phyloP scores from a whole-genome alignment of 1,140 invertebrate genomes.

The Megalonaias nervosa region DNA sequence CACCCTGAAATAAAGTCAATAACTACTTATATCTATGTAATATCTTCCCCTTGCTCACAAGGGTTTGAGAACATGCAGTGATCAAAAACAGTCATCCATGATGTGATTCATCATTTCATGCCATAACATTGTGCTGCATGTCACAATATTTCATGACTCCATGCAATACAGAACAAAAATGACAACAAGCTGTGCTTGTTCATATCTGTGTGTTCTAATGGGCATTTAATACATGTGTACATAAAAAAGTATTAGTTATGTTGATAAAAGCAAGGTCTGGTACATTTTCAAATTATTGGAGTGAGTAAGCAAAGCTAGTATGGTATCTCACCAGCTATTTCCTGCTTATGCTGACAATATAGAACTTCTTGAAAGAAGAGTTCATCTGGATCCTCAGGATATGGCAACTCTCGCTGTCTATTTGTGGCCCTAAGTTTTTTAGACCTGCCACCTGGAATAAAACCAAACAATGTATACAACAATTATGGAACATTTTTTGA shows the following conservation, averaged over 20 bases:
- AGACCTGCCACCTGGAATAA: conserved; percentile 17
- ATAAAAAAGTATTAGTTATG: background rate
- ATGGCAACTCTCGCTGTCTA: conserved; percentile 19
- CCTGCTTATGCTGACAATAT: conserved; percentile 71
- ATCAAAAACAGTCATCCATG: too few species aligned
- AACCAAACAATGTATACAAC: background rate
- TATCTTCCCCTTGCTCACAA: too few species aligned
- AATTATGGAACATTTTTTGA: background rate
- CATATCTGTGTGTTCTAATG: background rate
- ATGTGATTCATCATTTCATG: too few species aligned
- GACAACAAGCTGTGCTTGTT: background rate
- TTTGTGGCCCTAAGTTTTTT: conserved; percentile 29
- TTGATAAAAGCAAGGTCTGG: background rate
- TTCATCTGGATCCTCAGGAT: conserved; percentile 68
- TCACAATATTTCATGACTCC: background rate
- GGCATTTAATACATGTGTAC: background rate
- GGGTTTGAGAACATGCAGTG: too few species aligned
- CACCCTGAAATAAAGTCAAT: too few species aligned
- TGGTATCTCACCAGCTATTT: conserved; percentile 67
- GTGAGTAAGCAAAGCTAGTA: background rate
- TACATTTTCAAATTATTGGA: background rate
- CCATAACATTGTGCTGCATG: too few species aligned
- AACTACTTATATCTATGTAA: too few species aligned
- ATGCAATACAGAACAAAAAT: background rate
- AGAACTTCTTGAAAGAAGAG: conserved; percentile 72